These are phyloP conservation scores for Cryptocephalus primarius DNA, from an alignment of 2,888 invertebrate species.

Conservation along the genomic window DNA sequence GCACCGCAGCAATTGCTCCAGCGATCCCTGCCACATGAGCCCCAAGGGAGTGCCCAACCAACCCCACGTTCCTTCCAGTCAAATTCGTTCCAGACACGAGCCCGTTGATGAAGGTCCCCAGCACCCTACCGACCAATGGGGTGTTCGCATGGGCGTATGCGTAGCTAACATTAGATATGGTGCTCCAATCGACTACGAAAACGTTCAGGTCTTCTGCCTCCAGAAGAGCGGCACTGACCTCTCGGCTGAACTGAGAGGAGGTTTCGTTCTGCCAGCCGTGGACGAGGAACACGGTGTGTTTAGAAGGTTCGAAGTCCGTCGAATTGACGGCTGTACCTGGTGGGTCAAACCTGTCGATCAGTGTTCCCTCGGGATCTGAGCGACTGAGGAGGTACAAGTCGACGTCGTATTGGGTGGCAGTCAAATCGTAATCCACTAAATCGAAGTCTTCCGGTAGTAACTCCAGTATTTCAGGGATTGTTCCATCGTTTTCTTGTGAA, in stretches of 20 bases:
- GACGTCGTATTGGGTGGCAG: background rate
- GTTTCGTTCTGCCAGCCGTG: conserved; percentile 29
- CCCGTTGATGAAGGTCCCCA: background rate
- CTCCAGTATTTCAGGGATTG: no score
- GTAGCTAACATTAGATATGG: conserved; percentile 9
- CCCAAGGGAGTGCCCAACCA: conserved; percentile 22
- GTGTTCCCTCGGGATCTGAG: background rate
- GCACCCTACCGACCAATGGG: conserved; percentile 15
- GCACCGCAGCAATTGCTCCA: conserved; percentile 2
- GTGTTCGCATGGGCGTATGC: conserved; percentile 13
- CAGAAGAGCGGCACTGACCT: conserved; percentile 18
- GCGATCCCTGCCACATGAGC: conserved; percentile 24
- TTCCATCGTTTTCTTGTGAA: no score
- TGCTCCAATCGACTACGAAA: conserved; percentile 28
- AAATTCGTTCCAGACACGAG: conserved; percentile 3
- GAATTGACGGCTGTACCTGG: background rate
- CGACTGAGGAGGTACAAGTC: background rate
- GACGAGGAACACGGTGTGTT: conserved; percentile 22
- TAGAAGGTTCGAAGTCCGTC: conserved; percentile 15
- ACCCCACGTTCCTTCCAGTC: conserved; percentile 3
- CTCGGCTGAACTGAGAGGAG: conserved; percentile 16
- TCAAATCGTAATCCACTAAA: background rate
- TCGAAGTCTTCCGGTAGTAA: no score
- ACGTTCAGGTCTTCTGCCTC: conserved; percentile 23
- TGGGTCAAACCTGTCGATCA: background rate